Conservation (phyloP, 1,140 invertebrate species). For the Coptotermes formosanus region DNA sequence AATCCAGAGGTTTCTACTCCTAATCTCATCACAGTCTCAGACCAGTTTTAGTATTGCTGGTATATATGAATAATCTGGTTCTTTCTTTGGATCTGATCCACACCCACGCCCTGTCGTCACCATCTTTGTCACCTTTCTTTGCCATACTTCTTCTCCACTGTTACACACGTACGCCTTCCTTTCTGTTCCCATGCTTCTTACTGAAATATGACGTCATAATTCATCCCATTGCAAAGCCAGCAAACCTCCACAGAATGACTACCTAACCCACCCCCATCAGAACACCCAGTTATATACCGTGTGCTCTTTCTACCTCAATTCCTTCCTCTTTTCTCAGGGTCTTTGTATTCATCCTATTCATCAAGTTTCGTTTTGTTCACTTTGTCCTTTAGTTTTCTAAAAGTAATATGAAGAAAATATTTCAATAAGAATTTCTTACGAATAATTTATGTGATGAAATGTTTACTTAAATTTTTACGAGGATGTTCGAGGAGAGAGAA, state of each 20-base stretch:
- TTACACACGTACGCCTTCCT: not conserved
- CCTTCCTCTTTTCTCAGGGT: not conserved
- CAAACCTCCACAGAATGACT: slow-evolving; percentile 6
- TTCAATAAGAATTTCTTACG: not conserved
- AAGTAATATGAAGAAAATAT: not conserved
- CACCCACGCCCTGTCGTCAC: not conserved
- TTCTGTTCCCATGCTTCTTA: not conserved
- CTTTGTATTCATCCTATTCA: not conserved
- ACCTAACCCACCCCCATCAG: not conserved
- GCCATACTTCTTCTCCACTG: not conserved
- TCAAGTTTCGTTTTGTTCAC: not conserved
- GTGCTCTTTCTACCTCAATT: not conserved
- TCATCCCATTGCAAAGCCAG: slow-evolving; percentile 5
- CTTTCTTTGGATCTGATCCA: not conserved
- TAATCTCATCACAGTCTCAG: not conserved
- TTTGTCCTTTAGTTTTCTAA: not conserved
- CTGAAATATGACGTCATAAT: slow-evolving; percentile 19
- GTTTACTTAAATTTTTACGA: not conserved
- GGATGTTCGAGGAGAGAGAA: no score
- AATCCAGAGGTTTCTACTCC: not conserved
- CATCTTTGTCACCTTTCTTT: not conserved
- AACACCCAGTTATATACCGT: not conserved
- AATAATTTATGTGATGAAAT: slow-evolving; percentile 1
- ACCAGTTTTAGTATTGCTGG: not conserved
- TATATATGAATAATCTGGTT: not conserved